These are phyloP conservation scores for Lithobates sylvaticus DNA, from an alignment of 2,797 vertebrate species.

Conservation along the genomic window DNA sequence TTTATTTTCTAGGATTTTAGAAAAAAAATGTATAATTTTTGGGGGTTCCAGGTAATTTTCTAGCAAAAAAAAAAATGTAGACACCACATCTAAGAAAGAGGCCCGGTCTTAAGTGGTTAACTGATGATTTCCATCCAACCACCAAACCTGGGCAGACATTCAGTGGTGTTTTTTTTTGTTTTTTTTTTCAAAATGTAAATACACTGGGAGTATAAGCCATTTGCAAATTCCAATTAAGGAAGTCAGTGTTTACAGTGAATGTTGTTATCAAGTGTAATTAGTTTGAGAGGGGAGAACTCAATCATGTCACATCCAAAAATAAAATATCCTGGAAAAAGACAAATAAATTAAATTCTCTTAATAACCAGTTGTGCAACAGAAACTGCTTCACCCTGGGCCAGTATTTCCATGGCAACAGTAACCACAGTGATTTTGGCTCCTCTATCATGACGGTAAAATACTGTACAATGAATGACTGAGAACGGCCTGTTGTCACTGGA, in stretches of 20 bases:
- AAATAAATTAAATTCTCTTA: slow-evolving; percentile 56
- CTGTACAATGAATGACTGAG: slow-evolving; percentile 34
- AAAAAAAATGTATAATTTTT: no score
- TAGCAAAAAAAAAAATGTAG: no score
- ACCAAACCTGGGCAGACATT: neutral
- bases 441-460: slow-evolving; percentile 34
- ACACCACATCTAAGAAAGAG: no score
- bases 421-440: slow-evolving; percentile 54
- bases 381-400: slow-evolving; percentile 36
- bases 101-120: no score
- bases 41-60: no score
- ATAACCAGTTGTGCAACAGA: slow-evolving; percentile 53
- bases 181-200: neutral
- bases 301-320: slow-evolving; percentile 48
- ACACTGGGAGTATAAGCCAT: slow-evolving; percentile 6
- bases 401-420: slow-evolving; percentile 55
- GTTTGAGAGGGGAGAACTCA: slow-evolving; percentile 5
- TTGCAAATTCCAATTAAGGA: slow-evolving; percentile 34
- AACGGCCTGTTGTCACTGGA: slow-evolving; percentile 55
- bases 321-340: slow-evolving; percentile 33
- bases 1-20: no score
- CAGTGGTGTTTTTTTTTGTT: neutral
- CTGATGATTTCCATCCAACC: no score
- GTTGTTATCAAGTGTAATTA: slow-evolving; percentile 41
- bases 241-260: slow-evolving; percentile 30